phyloP scores from a whole-genome alignment of 2,888 invertebrate genomes.

The Eilema depressum region DNA sequence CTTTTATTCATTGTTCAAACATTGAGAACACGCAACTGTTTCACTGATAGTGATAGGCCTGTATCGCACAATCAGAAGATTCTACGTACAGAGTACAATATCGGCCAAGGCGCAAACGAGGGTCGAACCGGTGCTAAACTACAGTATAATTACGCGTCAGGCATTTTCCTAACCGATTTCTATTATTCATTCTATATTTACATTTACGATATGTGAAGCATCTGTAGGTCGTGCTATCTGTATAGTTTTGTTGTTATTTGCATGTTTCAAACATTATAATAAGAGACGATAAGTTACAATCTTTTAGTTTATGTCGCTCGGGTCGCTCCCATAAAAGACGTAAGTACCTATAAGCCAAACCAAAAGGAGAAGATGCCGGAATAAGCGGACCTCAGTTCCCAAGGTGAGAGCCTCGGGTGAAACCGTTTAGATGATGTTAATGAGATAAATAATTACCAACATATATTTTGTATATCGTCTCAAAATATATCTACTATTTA shows the following conservation, averaged over 20 bases:
- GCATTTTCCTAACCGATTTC: constrained; percentile 46
- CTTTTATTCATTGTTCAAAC: constrained; percentile 32
- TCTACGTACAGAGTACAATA: constrained; percentile 60
- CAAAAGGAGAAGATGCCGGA: too few species aligned
- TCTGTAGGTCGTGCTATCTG: background rate
- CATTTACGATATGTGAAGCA: constrained; percentile 16
- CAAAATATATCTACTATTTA: too few species aligned
- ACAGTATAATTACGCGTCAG: constrained; percentile 50
- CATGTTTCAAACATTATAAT: background rate
- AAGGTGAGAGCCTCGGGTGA: too few species aligned
- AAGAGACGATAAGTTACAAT: background rate
- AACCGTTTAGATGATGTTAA: too few species aligned
- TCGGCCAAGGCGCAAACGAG: constrained; percentile 69
- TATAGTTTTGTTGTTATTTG: background rate
- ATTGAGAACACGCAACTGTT: constrained; percentile 33
- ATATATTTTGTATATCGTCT: too few species aligned
- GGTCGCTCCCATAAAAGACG: too few species aligned
- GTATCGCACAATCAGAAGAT: constrained; percentile 56
- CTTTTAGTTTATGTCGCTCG: background rate
- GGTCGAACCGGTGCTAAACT: constrained; percentile 57
- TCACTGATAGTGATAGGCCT: constrained; percentile 24
- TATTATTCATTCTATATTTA: constrained; percentile 31
- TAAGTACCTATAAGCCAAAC: too few species aligned
- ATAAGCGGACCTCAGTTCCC: too few species aligned
- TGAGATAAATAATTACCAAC: too few species aligned